Evolutionary conservation across 1,140 invertebrate genomes (phyloP).

Genomic region (Dolichoris vasculosae): DNA sequence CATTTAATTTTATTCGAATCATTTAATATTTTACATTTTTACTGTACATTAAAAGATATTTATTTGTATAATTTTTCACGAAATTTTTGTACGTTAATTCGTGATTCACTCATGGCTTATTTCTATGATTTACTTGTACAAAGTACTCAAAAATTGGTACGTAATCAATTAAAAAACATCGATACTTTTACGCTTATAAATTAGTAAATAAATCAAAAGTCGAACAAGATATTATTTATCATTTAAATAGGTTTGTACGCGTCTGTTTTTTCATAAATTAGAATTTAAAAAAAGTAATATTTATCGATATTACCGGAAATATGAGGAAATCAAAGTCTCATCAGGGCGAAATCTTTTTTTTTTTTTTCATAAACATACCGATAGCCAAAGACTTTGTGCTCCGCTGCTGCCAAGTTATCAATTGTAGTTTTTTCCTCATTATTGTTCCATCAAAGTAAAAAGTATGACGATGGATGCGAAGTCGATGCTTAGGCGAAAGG

Average conservation of each 20-base stretch:
- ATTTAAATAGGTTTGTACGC: no score
- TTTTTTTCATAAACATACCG: constrained; percentile 11
- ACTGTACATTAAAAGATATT: neutral
- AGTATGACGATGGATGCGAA: constrained; percentile 39
- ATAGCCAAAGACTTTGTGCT: neutral
- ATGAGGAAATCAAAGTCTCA: neutral
- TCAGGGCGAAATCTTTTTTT: neutral
- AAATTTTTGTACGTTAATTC: neutral
- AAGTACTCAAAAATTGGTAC: no score
- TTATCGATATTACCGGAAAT: neutral
- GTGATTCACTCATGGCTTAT: neutral
- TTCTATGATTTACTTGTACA: no score
- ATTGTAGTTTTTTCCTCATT: constrained; percentile 21
- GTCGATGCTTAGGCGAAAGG: constrained; percentile 43
- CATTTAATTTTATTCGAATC: neutral
- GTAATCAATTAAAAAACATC: neutral
- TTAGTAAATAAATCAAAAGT: neutral
- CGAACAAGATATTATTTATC: neutral
- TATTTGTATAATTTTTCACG: neutral
- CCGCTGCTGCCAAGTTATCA: constrained; percentile 8
- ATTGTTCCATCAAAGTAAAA: constrained; percentile 37
- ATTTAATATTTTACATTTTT: neutral
- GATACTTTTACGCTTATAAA: neutral
- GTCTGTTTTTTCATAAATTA: neutral
- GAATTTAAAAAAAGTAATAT: neutral